Base-by-base conservation (phyloP, 92 coral and sea anemone genomes). In the Anthopleura xanthogrammica region DNA sequence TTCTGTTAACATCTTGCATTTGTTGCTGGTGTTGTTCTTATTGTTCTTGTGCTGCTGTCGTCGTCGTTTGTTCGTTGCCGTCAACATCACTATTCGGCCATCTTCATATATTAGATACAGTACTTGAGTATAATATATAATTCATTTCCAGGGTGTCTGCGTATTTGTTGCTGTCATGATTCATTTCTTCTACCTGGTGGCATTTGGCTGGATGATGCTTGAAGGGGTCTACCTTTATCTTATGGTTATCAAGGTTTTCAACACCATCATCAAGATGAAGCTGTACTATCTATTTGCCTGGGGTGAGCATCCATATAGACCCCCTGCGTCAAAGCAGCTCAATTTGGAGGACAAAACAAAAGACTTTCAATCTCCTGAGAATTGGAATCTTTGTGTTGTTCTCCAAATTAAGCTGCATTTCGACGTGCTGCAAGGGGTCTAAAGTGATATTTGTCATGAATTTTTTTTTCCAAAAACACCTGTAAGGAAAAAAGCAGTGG, bases 121-220 rank as follows among this genome's bases (percentile, higher is more conserved):
- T 60, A 0, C 20, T 60, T 11, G 7, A 19, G 22, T 60, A 60
- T 11, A 3, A 16, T 3, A 58, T 5, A 5, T 1, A 6, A 5
- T n/a, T 23, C 17, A 8, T 68, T 13, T 62, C 41, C 76, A 94
- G 98, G 78, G 80, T 3, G 92, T 76, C 60, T 94, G 98, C 74
- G 83, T 89, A 24, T 70, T 89, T 65, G 93, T 93, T 79, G 93
- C 98, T 11, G 87, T 92, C 4, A 65, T 95, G 43, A 79, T 95
- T 39, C 98, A 95, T 42, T 95, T 93, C 74, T 85, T 93, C 42
- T 95, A 88, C 82, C 87, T 95, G 77, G 98, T 88, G 41, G 90
- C 97, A 68, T 95, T 95, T 68, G 92, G 93, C 19, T 95, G 98
- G 98, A 95, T 95, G 98, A 19, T 93, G n/a, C 71, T 93, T 10